Base-by-base conservation (phyloP, 92 coral and sea anemone genomes). In the Umimayanthus chanpuru region DNA sequence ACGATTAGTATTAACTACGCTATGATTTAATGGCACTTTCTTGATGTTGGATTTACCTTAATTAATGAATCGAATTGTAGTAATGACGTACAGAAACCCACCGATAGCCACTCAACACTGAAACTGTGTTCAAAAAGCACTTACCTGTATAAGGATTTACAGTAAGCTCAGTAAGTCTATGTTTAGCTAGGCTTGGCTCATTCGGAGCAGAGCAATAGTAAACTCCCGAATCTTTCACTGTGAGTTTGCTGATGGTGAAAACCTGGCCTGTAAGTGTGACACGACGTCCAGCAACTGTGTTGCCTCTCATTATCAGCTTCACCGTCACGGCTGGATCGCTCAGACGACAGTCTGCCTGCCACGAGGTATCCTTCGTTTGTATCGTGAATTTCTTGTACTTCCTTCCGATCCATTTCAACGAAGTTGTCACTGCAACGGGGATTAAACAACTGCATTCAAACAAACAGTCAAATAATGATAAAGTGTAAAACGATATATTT, bases 161-260 rank as follows among this genome's bases (percentile, higher is more conserved):
- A 20, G 10, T 5, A 21, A 91, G 9, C 0, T 29, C 65, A 10
- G 90, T 79, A 11, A 79, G 79, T 32, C 9, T 56, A 32, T n/a
- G 43, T 64, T 73, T 36, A 21, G 10, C 21, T 16, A 91, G 79
- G 11, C 76, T 73, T 78, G 61, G 80, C 12, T 88, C 30, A 44
- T 81, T 79, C 64, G 73, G 68, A 5, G 96, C 94, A 44, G 85
- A 89, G 66, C 98, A 95, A 50, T 41, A 88, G 81, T 93, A 95
- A 20, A 66, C 26, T 36, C 94, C 98, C 15, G 82, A 64, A 88
- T 95, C 98, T 12, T 50, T 39, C 8, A 88, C n/a, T 7, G 40
- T 53, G 66, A 93, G 90, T 14, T 92, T 89, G 66, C 92, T 18
- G 11, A 93, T 71, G 15, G 90, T 82, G 80, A 94, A 94, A 43